phyloP scores from a whole-genome alignment of 35 echinoderm and acorn worm species.

The Ophiothrix spiculata region DNA sequence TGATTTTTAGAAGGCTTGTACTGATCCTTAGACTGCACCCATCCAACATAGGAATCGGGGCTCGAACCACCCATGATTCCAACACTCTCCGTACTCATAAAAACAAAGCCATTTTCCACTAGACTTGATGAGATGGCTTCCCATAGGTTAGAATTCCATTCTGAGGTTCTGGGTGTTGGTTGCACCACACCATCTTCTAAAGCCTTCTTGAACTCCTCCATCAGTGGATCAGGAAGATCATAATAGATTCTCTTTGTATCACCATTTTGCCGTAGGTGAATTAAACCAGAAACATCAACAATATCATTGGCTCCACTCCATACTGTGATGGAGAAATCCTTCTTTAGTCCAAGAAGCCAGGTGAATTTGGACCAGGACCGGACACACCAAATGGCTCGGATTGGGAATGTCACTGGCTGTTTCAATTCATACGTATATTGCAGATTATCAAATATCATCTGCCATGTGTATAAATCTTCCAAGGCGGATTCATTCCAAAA shows the following conservation, averaged over 20 bases:
- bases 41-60: background rate
- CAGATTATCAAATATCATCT: conserved; percentile 77
- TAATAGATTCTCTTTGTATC: conserved; percentile 64
- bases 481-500: background rate
- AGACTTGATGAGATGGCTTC: background rate
- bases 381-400: conserved; percentile 57
- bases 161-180: background rate
- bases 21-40: background rate
- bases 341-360: conserved; percentile 64
- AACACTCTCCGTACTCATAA: background rate
- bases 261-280: conserved; percentile 49
- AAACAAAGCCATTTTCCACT: background rate
- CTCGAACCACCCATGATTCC: background rate
- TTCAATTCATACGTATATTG: conserved; percentile 52
- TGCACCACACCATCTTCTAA: background rate
- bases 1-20: background rate
- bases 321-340: conserved; percentile 69
- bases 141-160: background rate
- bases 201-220: conserved; percentile 6
- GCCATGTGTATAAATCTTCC: conserved; percentile 72
- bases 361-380: conserved; percentile 63
- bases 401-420: conserved; percentile 71
- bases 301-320: conserved; percentile 41
- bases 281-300: conserved; percentile 44
- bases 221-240: conserved; percentile 43